Base-by-base conservation (phyloP, 1,140 invertebrate species). In the Chironomus tepperi region DNA sequence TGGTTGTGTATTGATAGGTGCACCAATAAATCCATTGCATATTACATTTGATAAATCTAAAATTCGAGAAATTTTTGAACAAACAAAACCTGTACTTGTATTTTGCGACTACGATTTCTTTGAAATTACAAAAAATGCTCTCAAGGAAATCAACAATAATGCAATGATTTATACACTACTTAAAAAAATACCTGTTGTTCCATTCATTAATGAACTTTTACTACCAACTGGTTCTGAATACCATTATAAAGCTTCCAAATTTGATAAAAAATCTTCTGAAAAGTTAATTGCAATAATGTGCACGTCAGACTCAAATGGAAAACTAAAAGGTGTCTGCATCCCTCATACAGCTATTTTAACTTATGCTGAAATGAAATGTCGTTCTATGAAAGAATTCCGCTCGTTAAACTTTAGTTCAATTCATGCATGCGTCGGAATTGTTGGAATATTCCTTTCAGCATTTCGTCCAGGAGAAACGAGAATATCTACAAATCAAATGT, bases 281-380 rank as follows among this genome's bases (percentile, higher is more conserved):
- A 79, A 81, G 74, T 80, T 80, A 3, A 79, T 80, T 7, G 77
- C 80, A n/a, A 81, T 86, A 72, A 77, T 85, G 0, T 85, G 79
- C 73, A 87, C 91, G 0, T 91, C 89, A 76, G 91, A 91, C 9
- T 93, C 92, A 1, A 93, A 90, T 42, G 91, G 92, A 74, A 82
- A 87, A 73, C 90, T 92, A 0, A 94, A 94, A 83, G 91, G 91
- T 19, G 92, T 92, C 0, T 86, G 88, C 80, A 82, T 93, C 5
- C 90, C 90, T 1, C 91, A 93, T 77, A 77, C 79, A 0, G 77
- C 80, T 42, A 80, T 81, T 7, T 77, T 70, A 21, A 19, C 19
- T 18, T 70, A 8, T 24, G 7, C 10, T 0, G 42, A 18, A 21
- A 9, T 34, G 6, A 42, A 70, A 19, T 70, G 16, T 10, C n/a